Base-by-base conservation (phyloP, 37 sponge, comb jelly and placozoan genomes). In the Ianthella basta region DNA sequence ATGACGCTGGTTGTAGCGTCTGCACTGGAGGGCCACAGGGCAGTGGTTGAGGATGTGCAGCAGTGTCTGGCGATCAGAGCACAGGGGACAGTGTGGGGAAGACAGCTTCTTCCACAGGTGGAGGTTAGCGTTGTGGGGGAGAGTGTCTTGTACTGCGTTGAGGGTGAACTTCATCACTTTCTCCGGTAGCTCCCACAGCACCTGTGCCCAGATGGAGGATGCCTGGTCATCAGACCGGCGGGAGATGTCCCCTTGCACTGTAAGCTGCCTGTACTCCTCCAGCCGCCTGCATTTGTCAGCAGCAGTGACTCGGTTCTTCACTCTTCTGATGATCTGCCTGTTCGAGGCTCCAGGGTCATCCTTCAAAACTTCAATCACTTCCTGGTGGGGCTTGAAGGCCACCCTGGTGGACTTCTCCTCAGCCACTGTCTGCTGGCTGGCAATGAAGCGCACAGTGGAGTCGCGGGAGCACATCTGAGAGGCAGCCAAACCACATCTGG, bases 51-150 rank as follows among this genome's bases (percentile, higher is more conserved):
- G 35, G 14, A 72, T 40, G 16, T 72, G 73, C 14, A 6, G 19
- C 39, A 72, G 73, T 12, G 73, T 72, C 39, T 72, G 73, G 16
- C 40, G 37, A 38, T 72, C 32, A 32, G 73, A 37, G 73, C 73
- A 72, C 21, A 72, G 73, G 14, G 37, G 8, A 19, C 73, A 72
- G 73, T 33, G 32, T 12, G 37, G 38, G 13, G 40, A 34, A 8
- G 73, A 40, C 40, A 37, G 14, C 39, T 72, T 72, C 73, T 32
- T 72, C 73, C 73, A 72, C 73, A 72, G 39, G 19, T 72, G 73
- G 14, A 72, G 66, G 40, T 72, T 72, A 40, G 84, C 84, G 29
- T 84, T 84, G 74, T 84, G 84, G 35, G 84, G 84, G 0, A 84
- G 74, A 4, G 84, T 72, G 40, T 72, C 73, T 40, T 33, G 37